Percentiles rank a stretch among this genome's conserved stretches.
phyloP scores from a whole-genome alignment of 2,888 invertebrate genomes.

The Neocrepidodera transversa region DNA sequence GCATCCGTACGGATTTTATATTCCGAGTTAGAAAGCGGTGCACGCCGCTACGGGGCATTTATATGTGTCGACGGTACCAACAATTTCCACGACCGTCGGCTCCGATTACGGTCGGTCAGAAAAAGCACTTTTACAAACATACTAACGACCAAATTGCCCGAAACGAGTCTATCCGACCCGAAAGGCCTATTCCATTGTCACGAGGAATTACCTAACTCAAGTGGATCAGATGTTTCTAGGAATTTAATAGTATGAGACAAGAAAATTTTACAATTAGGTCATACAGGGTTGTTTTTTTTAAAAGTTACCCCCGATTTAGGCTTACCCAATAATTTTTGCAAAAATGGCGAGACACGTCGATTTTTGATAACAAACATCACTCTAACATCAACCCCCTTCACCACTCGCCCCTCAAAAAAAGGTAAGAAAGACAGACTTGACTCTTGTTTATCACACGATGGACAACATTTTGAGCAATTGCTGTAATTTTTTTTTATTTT shows the following conservation, averaged over 20 bases:
- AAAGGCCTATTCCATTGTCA: slow-evolving; percentile 12
- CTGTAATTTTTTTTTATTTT: too few species aligned
- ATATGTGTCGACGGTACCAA: slow-evolving; percentile 12
- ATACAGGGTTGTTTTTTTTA: too few species aligned
- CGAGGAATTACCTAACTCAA: not conserved
- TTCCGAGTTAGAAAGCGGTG: not conserved
- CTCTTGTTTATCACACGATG: too few species aligned
- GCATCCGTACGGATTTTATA: slow-evolving; percentile 9
- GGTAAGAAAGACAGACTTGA: too few species aligned
- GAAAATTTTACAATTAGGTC: not conserved
- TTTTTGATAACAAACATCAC: too few species aligned
- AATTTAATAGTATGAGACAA: slow-evolving; percentile 7
- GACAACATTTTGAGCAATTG: too few species aligned
- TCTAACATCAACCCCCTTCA: too few species aligned
- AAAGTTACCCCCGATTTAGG: too few species aligned
- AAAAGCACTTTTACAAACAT: slow-evolving; percentile 22
- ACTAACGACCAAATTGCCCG: slow-evolving; percentile 15
- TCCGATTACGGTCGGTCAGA: slow-evolving; percentile 22
- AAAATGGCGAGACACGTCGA: too few species aligned
- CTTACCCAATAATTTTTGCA: too few species aligned
- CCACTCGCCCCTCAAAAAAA: too few species aligned
- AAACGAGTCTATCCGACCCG: slow-evolving; percentile 6
- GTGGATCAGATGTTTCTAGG: slow-evolving; percentile 6
- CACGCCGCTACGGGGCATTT: not conserved
- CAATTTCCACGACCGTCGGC: slow-evolving; percentile 13